Percentiles rank a stretch among this genome's conserved stretches.
These are phyloP conservation scores for Aurelia aurita DNA, from an alignment of 30 jellyfish, hydroid and myxozoan species.

Conservation along the genomic window DNA sequence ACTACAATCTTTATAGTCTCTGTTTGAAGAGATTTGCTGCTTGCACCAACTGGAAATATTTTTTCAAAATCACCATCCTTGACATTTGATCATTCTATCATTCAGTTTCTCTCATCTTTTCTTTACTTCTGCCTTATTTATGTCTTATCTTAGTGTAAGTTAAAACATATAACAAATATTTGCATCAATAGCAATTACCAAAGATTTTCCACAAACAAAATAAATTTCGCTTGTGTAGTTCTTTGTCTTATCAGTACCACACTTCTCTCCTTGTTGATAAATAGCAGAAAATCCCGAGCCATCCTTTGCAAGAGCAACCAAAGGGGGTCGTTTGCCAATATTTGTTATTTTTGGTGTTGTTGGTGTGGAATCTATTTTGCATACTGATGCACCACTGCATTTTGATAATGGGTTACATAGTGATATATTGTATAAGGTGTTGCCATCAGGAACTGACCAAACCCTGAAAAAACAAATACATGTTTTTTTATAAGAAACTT, in stretches of 20 bases:
- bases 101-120: no score
- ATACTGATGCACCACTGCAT: slow-evolving; percentile 32
- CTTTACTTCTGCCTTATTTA: no score
- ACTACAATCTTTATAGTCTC: no score
- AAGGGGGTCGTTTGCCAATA: slow-evolving; percentile 24
- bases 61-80: no score
- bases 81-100: no score
- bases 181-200: slow-evolving; percentile 14
- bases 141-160: no score
- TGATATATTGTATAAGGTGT: slow-evolving; percentile 6
- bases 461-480: slow-evolving; percentile 8
- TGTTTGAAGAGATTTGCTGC: no score
- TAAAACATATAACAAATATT: not conserved
- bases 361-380: slow-evolving; percentile 26
- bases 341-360: not conserved
- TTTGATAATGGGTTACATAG: slow-evolving; percentile 28
- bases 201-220: slow-evolving; percentile 51
- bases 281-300: slow-evolving; percentile 42
- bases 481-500: no score
- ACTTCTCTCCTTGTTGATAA: slow-evolving; percentile 8
- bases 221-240: slow-evolving; percentile 40
- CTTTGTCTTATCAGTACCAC: not conserved
- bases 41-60: no score
- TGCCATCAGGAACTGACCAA: slow-evolving; percentile 48
- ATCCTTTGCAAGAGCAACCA: slow-evolving; percentile 35